These are phyloP conservation scores for Muricea muricata DNA, from an alignment of 92 coral and sea anemone genomes.

Conservation along the genomic window DNA sequence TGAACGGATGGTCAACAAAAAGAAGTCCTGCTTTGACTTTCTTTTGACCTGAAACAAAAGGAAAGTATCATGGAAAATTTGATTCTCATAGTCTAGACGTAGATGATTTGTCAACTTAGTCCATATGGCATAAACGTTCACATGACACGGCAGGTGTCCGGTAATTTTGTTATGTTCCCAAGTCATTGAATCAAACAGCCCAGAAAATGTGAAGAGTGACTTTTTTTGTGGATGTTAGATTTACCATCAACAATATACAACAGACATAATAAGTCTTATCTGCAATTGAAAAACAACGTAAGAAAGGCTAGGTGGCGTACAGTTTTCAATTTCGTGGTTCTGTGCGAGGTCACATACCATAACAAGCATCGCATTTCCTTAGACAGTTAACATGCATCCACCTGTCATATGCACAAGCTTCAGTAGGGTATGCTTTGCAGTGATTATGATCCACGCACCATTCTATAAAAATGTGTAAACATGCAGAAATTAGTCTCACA, in stretches of 20 bases:
- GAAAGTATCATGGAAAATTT: neutral
- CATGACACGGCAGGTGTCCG: too few species aligned
- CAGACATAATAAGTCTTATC: too few species aligned
- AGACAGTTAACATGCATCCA: slow-evolving; percentile 96
- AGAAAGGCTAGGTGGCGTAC: too few species aligned
- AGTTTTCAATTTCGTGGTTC: neutral
- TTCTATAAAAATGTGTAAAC: neutral
- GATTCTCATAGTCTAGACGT: neutral
- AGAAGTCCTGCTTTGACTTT: slow-evolving; percentile 27
- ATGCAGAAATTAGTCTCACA: neutral
- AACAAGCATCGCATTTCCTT: slow-evolving; percentile 82
- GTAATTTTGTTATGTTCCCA: too few species aligned
- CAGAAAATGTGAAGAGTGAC: too few species aligned
- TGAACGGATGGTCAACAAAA: slow-evolving; percentile 26
- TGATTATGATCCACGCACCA: slow-evolving; percentile 61
- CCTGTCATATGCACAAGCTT: slow-evolving; percentile 72
- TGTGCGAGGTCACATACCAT: neutral
- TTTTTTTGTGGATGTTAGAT: too few species aligned
- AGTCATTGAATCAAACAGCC: too few species aligned
- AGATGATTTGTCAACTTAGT: neutral
- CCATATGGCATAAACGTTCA: too few species aligned
- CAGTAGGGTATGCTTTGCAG: slow-evolving; percentile 80
- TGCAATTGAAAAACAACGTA: too few species aligned
- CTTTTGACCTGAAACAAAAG: neutral
- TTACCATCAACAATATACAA: too few species aligned